phyloP scores from a whole-genome alignment of 2,888 invertebrate genomes.

The Vannuccia rotundouncinata region DNA sequence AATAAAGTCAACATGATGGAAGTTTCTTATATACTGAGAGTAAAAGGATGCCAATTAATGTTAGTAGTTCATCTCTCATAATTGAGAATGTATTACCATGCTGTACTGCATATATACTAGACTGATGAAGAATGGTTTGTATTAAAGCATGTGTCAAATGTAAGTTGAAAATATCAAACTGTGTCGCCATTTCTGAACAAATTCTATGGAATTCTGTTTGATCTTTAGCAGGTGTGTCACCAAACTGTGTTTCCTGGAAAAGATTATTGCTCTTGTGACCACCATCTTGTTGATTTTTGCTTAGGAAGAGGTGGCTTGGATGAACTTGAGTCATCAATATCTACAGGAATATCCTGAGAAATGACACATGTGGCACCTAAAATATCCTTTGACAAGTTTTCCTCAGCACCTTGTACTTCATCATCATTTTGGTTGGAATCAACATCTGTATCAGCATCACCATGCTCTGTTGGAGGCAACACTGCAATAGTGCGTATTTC shows the following conservation, averaged over 20 bases:
- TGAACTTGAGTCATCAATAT: not conserved
- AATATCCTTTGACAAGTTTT: not conserved
- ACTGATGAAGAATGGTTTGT: not conserved
- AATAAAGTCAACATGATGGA: not conserved
- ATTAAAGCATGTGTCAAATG: not conserved
- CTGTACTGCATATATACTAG: not conserved
- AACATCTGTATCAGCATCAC: not conserved
- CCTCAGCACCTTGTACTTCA: not conserved
- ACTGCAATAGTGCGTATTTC: not conserved
- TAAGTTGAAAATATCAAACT: not conserved
- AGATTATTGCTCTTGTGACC: not conserved
- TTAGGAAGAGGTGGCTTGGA: not conserved
- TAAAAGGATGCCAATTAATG: constrained; percentile 16
- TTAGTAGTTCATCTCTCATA: not conserved
- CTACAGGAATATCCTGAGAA: too few relatives aligned
- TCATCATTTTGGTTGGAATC: not conserved
- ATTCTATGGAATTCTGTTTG: not conserved
- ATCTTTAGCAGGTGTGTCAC: not conserved
- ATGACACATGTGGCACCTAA: too few relatives aligned
- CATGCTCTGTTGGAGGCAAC: not conserved
- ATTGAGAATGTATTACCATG: not conserved
- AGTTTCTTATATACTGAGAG: constrained; percentile 1
- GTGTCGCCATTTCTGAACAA: not conserved
- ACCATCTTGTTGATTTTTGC: not conserved
- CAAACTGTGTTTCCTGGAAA: not conserved